phyloP scores from a whole-genome alignment of 2,113 vertebrate species.

The Hystrix cristata region DNA sequence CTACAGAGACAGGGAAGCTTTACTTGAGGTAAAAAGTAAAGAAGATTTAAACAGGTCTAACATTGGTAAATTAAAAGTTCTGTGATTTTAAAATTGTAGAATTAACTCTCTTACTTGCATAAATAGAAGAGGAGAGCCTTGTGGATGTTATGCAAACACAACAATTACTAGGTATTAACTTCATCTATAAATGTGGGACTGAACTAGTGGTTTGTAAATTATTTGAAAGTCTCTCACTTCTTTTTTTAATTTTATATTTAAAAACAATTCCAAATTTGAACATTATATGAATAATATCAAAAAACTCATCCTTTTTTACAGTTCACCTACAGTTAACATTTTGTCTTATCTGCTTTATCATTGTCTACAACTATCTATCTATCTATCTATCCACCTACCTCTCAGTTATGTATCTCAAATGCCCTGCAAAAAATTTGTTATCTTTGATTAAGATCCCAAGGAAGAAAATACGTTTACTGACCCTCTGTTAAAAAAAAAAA shows the following conservation, averaged over 20 bases:
- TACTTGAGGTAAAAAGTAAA: slow-evolving; percentile 17
- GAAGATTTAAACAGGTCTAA: neutral
- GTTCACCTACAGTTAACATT: neutral
- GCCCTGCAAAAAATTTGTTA: neutral
- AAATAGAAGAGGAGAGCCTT: neutral
- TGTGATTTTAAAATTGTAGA: neutral
- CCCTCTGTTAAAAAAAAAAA: neutral
- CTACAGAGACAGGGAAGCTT: neutral
- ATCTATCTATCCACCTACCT: neutral
- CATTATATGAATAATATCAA: neutral
- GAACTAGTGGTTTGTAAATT: neutral
- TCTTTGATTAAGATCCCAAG: neutral
- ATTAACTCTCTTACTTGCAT: neutral
- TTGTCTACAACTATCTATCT: neutral
- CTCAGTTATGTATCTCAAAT: neutral
- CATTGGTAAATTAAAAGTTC: slow-evolving; percentile 34
- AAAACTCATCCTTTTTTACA: neutral
- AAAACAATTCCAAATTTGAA: slow-evolving; percentile 57
- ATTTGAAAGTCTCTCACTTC: neutral
- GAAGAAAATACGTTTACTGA: neutral
- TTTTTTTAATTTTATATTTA: slow-evolving; percentile 32
- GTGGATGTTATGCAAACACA: neutral
- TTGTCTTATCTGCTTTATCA: neutral
- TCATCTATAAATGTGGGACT: neutral
- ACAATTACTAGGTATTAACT: neutral